Base-by-base conservation (phyloP, 2,888 invertebrate species). In the Limenitis camilla region DNA sequence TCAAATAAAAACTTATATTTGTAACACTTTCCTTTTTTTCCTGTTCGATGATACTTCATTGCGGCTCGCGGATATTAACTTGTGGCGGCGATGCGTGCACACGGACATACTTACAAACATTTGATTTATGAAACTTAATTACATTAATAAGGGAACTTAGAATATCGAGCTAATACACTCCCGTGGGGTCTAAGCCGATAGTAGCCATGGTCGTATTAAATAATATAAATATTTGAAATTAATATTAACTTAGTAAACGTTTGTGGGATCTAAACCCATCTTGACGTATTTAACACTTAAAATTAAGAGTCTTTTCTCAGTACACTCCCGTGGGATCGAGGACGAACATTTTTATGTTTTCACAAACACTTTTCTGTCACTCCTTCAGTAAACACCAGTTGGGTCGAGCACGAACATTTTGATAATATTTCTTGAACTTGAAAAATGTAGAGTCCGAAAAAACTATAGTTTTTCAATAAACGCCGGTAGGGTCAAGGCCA, bases 291-390 rank as follows among this genome's bases (percentile, higher is more conserved):
- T 36, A 36, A 42, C 43, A 52, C 55, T 59, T 61, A 61, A 42
- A 64, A 65, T 62, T 60, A 60, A n/a, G 49, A 54, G 56, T 57
- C 50, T 59, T 59, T 67, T 81, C 67, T 58, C 58, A 85, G 65
- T 85, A 86, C 64, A 86, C 84, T 71, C 81, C 85, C 49, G 86
- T 85, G 38, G 86, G 86, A 56, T 86, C 86, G 28, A 86, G 71
- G 56, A 76, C 73, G 68, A 79, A 77, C 86, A 84, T 86, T 70
- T 75, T 81, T 62, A 75, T 71, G 61, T 58, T 61, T 59, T 56
- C 62, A 60, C 48, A 63, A 62, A 59, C 60, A 65, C 59, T 57
- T 50, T 53, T 44, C 54, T 59, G 46, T 59, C 48, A 56, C 55
- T 51, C 67, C 59, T 69, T 82, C 68, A 84, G 64, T 86, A 87